Conservation (phyloP, 30 jellyfish, hydroid and myxozoan species). For the Aurelia sp. region DNA sequence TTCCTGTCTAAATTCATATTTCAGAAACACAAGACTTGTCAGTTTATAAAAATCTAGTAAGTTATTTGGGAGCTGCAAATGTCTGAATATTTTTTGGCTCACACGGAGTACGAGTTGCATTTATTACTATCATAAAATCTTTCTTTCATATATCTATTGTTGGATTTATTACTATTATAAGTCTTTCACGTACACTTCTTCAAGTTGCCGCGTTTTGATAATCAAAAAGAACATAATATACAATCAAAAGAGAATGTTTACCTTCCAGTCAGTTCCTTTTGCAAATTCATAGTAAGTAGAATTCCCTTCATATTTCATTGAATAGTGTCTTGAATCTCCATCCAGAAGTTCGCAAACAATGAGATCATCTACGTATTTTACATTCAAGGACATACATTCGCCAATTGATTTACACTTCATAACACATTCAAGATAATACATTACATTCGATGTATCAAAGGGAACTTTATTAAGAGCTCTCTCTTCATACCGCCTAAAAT, state of each 20-base stretch:
- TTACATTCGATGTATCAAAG: neutral
- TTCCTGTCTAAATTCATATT: too few species aligned
- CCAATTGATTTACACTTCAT: slow-evolving; percentile 1
- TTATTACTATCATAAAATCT: too few species aligned
- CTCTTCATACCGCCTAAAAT: neutral
- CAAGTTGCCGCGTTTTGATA: too few species aligned
- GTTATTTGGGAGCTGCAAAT: too few species aligned
- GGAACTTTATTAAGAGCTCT: neutral
- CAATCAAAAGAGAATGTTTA: neutral
- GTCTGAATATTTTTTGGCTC: too few species aligned
- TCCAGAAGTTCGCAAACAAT: neutral
- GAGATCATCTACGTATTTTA: neutral
- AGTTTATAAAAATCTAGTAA: too few species aligned
- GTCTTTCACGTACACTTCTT: too few species aligned
- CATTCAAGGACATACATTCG: neutral
- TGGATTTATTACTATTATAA: too few species aligned
- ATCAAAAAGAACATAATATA: too few species aligned
- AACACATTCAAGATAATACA: neutral
- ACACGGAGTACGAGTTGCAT: too few species aligned
- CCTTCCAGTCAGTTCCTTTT: slow-evolving; percentile 2
- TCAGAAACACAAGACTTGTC: too few species aligned
- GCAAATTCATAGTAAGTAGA: neutral
- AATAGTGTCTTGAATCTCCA: neutral
- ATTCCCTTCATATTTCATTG: neutral
- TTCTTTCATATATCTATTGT: too few species aligned